A percentile compares a stretch with the other conserved stretches of the same genome.
These are phyloP conservation scores for Drosophila setifemur DNA, from an alignment of 1,140 invertebrate genomes.

Conservation along the genomic window DNA sequence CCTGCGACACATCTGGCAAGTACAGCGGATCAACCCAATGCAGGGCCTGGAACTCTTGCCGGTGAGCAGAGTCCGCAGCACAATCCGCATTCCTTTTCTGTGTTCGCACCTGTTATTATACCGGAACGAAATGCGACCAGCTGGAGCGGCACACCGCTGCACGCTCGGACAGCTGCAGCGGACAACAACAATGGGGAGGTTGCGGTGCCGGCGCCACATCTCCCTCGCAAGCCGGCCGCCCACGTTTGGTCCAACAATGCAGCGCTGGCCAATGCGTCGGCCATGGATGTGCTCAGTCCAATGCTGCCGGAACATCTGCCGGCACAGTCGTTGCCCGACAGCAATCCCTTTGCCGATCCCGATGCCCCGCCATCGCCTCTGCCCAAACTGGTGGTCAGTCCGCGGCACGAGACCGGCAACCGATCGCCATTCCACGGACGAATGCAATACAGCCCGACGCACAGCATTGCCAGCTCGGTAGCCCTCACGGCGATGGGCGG, in stretches of 20 bases:
- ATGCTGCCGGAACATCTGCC: slow-evolving; percentile 36
- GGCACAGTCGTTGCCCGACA: slow-evolving; percentile 24
- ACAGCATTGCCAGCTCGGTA: slow-evolving; percentile 64
- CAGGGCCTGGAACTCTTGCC: slow-evolving; percentile 4
- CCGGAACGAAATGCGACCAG: slow-evolving; percentile 65
- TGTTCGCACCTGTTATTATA: slow-evolving; percentile 76
- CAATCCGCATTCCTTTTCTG: slow-evolving; percentile 71
- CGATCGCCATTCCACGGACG: slow-evolving; percentile 77
- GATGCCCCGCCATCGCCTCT: slow-evolving; percentile 65
- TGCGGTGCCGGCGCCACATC: slow-evolving; percentile 58
- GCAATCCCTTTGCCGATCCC: slow-evolving; percentile 32
- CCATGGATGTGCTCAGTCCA: slow-evolving; percentile 58
- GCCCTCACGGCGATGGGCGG: slow-evolving; percentile 37
- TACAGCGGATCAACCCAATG: background rate
- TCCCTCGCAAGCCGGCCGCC: slow-evolving; percentile 62
- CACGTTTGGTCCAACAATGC: slow-evolving; percentile 66
- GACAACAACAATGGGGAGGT: slow-evolving; percentile 51
- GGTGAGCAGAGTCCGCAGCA: slow-evolving; percentile 75
- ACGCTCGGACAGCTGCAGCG: slow-evolving; percentile 22
- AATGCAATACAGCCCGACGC: slow-evolving; percentile 70
- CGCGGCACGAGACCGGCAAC: slow-evolving; percentile 64
- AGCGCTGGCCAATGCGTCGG: slow-evolving; percentile 6
- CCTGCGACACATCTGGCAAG: slow-evolving; percentile 2
- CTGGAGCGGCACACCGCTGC: slow-evolving; percentile 55
- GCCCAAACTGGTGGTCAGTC: slow-evolving; percentile 71